Conservation (phyloP, 2,888 invertebrate species). For the Drosophila mulleri region DNA sequence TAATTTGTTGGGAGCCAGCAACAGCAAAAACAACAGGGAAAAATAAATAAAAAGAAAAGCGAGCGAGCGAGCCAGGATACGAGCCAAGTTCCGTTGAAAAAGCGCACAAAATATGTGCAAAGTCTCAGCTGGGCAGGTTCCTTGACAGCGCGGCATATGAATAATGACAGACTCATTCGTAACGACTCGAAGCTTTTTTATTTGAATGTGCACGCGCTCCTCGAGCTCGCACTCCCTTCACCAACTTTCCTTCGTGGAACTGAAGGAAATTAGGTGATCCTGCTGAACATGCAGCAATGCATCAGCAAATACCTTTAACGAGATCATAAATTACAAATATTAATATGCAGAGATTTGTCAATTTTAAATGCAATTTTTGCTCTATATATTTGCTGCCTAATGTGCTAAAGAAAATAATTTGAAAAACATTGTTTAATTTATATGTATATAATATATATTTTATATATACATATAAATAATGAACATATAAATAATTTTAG, state of each 20-base stretch:
- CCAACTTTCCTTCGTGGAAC: background rate
- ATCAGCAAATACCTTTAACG: conserved; percentile 10
- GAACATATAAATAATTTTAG: too few species aligned
- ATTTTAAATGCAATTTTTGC: background rate
- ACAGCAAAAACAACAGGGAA: background rate
- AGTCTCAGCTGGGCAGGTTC: conserved; percentile 46
- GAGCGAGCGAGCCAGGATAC: conserved; percentile 19
- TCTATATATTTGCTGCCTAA: background rate
- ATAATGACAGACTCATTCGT: conserved; percentile 77
- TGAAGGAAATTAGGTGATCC: conserved; percentile 14
- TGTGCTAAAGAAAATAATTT: background rate
- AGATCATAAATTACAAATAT: background rate
- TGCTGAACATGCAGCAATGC: conserved; percentile 7
- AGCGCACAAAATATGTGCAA: conserved; percentile 71
- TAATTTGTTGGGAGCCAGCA: conserved; percentile 69
- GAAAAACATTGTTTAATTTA: too few species aligned
- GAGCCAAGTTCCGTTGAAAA: conserved; percentile 52
- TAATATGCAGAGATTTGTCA: background rate
- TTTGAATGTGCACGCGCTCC: conserved; percentile 56
- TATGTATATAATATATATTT: too few species aligned
- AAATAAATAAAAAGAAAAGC: conserved; percentile 5
- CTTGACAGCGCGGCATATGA: conserved; percentile 59
- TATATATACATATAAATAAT: too few species aligned
- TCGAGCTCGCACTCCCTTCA: background rate
- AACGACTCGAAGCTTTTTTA: conserved; percentile 68